Percentiles rank a stretch among this genome's conserved stretches.
Evolutionary conservation across 2,888 invertebrate species (phyloP).

Genomic region (Liodrosophila aerea): DNA sequence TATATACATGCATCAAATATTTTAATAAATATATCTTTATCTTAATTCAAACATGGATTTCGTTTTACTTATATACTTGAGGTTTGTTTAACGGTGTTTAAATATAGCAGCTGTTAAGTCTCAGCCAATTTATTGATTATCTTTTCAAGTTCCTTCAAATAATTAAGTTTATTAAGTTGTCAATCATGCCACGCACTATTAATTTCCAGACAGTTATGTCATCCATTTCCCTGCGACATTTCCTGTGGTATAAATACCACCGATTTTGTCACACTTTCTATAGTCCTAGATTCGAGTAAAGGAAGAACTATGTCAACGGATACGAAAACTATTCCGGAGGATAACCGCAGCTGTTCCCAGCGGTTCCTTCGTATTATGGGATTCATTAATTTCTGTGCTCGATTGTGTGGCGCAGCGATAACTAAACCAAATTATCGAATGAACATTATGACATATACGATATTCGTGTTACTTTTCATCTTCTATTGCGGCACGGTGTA

Average conservation of each 20-base stretch:
- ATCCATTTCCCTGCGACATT: background rate
- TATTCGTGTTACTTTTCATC: background rate
- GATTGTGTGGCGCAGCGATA: conserved; percentile 34
- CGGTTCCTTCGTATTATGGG: conserved; percentile 14
- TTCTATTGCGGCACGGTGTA: conserved; percentile 44
- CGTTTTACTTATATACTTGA: too few species aligned
- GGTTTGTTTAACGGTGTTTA: too few species aligned
- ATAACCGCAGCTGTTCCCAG: background rate
- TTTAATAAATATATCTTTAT: too few species aligned
- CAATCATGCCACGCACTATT: background rate
- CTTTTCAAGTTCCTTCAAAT: background rate
- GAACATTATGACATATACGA: conserved; percentile 16
- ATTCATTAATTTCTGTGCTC: background rate
- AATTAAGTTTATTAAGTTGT: conserved; percentile 1
- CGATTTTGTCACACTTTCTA: background rate
- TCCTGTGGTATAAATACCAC: conserved; percentile 11
- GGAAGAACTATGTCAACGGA: background rate
- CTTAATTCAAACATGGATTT: too few species aligned
- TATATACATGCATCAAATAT: too few species aligned
- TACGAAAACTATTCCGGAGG: background rate
- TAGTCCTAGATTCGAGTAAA: background rate
- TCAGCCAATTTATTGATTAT: conserved; percentile 6
- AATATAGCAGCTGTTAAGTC: conserved; percentile 6
- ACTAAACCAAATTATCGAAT: conserved; percentile 18
- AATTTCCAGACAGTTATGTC: too few species aligned